phyloP scores from a whole-genome alignment of 1,140 invertebrate genomes.

The Eurosta solidaginis region DNA sequence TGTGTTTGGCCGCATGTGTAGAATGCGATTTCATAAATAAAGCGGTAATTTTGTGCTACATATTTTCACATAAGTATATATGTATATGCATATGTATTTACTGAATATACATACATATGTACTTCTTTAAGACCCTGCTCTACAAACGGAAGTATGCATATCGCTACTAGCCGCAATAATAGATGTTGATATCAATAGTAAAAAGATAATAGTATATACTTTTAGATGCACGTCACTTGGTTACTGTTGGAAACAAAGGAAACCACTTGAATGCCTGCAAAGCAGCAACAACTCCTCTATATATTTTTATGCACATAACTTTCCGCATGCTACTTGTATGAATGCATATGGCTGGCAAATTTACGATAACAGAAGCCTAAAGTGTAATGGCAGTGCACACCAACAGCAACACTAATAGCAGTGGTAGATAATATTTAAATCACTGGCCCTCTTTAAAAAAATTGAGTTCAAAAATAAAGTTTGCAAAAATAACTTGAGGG shows the following conservation, averaged over 20 bases:
- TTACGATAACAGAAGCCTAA: slow-evolving; percentile 18
- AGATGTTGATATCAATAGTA: slow-evolving; percentile 26
- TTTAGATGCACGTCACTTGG: not conserved
- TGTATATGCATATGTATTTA: not conserved
- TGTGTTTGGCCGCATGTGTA: too few relatives aligned
- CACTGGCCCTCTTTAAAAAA: not conserved
- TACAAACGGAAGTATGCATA: not conserved
- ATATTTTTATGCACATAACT: not conserved
- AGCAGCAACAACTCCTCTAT: not conserved
- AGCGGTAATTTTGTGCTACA: too few relatives aligned
- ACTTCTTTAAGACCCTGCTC: not conserved
- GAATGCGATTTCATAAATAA: too few relatives aligned
- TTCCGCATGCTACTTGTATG: not conserved
- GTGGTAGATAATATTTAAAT: not conserved
- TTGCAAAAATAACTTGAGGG: slow-evolving; percentile 13
- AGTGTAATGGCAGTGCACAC: not conserved
- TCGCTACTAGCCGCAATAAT: not conserved
- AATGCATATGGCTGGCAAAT: slow-evolving; percentile 14
- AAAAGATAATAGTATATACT: not conserved
- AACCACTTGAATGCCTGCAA: not conserved
- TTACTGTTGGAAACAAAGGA: slow-evolving; percentile 13
- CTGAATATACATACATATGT: not conserved
- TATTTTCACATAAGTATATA: not conserved
- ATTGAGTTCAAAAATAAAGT: not conserved
- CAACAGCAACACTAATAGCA: slow-evolving; percentile 5